Evolutionary conservation across 2,888 invertebrate genomes (phyloP).

Genomic region (Yponomeuta plumbellus): DNA sequence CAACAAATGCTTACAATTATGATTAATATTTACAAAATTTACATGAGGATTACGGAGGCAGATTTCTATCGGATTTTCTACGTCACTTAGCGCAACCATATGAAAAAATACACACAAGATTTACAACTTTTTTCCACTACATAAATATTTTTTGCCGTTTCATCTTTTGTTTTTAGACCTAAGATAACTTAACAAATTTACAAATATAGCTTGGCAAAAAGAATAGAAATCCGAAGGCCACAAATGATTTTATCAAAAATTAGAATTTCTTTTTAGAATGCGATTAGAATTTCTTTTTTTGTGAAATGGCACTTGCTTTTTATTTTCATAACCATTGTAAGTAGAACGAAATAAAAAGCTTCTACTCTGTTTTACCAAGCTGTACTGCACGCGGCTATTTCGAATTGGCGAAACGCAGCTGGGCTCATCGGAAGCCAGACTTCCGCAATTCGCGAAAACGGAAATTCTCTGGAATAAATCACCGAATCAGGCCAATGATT

Average conservation of each 20-base stretch:
- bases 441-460: background rate
- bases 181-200: slow-evolving; percentile 6
- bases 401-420: background rate
- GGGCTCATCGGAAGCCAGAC: background rate
- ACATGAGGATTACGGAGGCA: slow-evolving; percentile 30
- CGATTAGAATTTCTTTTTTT: no score
- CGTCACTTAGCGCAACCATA: background rate
- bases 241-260: no score
- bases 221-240: background rate
- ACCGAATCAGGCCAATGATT: background rate
- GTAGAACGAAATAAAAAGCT: no score
- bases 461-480: no score
- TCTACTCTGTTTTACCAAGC: no score
- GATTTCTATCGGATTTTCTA: background rate
- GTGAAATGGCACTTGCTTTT: no score
- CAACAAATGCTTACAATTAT: slow-evolving; percentile 49
- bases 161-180: background rate
- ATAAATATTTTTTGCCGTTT: background rate
- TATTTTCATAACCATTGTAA: no score
- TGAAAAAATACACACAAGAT: slow-evolving; percentile 7
- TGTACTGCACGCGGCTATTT: no score
- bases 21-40: slow-evolving; percentile 62
- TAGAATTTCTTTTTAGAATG: no score
- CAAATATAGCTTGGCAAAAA: background rate
- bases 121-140: background rate